These are phyloP conservation scores for Danio aesculapii DNA, from an alignment of 2,797 vertebrate species.

Conservation along the genomic window DNA sequence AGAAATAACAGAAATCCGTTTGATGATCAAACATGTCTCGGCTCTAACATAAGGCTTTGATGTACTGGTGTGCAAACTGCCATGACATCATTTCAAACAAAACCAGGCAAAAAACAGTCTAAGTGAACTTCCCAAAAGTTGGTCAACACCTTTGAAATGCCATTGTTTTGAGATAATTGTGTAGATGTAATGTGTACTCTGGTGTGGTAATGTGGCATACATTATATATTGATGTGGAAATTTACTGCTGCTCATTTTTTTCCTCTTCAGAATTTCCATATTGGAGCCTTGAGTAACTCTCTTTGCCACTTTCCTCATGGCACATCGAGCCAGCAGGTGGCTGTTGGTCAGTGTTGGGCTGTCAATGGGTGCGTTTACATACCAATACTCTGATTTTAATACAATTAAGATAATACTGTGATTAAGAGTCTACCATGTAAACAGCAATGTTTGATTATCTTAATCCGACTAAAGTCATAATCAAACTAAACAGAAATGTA, in stretches of 20 bases:
- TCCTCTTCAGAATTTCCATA: neutral
- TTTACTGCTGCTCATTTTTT: too few relatives aligned
- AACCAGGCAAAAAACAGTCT: neutral
- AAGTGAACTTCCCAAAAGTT: neutral
- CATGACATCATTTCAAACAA: neutral
- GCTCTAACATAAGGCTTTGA: neutral
- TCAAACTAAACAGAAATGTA: too few relatives aligned
- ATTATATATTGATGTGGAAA: too few relatives aligned
- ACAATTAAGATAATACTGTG: too few relatives aligned
- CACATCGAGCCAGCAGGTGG: neutral
- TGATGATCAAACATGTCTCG: conserved; percentile 13
- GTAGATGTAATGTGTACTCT: neutral
- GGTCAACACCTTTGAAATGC: neutral
- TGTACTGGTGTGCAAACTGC: neutral
- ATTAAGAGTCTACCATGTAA: too few relatives aligned
- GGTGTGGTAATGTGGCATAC: too few relatives aligned
- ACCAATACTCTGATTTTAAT: too few relatives aligned
- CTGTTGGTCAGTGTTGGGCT: neutral
- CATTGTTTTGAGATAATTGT: neutral
- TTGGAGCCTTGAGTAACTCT: neutral
- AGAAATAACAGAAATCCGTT: conserved; percentile 5
- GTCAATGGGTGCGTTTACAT: neutral
- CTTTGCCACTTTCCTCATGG: neutral
- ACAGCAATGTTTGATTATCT: too few relatives aligned
- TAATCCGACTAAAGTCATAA: too few relatives aligned